phyloP scores from a whole-genome alignment of 2,797 vertebrate genomes.

The Danio aesculapii region DNA sequence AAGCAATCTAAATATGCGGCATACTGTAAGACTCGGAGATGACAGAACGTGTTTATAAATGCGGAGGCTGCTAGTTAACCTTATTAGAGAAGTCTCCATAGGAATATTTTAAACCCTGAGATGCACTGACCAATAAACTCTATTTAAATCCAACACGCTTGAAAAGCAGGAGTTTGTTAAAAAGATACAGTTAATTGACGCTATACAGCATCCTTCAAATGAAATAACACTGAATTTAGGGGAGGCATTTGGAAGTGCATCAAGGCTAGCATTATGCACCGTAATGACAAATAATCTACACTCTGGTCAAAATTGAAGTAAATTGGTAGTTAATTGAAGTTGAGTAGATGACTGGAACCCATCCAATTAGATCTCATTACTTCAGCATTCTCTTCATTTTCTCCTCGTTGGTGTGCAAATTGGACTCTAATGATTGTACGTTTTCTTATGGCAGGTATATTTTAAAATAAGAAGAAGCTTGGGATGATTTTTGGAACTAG shows the following conservation, averaged over 20 bases:
- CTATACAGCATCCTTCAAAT: not conserved
- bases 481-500: constrained; percentile 35
- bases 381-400: constrained; percentile 50
- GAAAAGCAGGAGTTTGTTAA: not conserved
- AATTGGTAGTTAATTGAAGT: constrained; percentile 62
- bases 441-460: constrained; percentile 42
- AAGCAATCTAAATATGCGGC: not conserved
- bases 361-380: constrained; percentile 57
- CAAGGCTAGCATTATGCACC: constrained; percentile 45
- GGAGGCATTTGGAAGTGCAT: constrained; percentile 48
- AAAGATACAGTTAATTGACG: not conserved
- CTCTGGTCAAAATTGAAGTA: constrained; percentile 50
- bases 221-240: constrained; percentile 45
- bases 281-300: constrained; percentile 51
- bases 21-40: not conserved
- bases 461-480: constrained; percentile 35
- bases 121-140: not conserved
- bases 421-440: constrained; percentile 48
- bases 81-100: not conserved
- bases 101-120: no score
- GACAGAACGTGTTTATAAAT: not conserved
- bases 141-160: not conserved
- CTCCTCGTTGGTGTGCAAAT: constrained; percentile 54
- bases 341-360: constrained; percentile 54
- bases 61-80: not conserved